Evolutionary conservation across 2,888 invertebrate genomes (phyloP), one percentile per base, ranked within the genome.

Genomic region (Mimas tiliae): DNA sequence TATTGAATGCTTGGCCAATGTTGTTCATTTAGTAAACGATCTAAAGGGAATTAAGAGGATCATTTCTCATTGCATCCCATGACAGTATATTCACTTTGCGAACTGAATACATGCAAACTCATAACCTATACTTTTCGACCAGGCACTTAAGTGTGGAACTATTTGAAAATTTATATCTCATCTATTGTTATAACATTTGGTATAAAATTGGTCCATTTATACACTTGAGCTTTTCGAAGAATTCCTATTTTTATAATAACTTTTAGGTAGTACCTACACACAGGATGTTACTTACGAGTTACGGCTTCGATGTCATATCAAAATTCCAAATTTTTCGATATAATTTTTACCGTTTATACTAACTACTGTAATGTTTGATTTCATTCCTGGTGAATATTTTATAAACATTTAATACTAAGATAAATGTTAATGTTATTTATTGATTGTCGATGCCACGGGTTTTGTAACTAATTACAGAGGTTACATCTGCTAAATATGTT

Each of bases 201-300:
- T 38, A 66, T 75, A 73, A 79, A 78, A 83, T 89, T 84, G 91
- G 91, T 92, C 92, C 91, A 91, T 83, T 76, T 88, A 82, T 87
- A 91, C 80, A 88, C 88, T 91, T 89, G 91, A 93, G 90, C 91
- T 93, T 93, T 45, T 88, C 84, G 83, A 82, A 87, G 84, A 85
- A 87, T 84, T 90, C 87, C 88, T 93, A 91, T 93, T 93, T 93
- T 91, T 91, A 83, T 93, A 91, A 80, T 79, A 83, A 88, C 84
- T 88, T 90, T 91, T 85, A 58, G 88, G 87, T 90, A 91, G 81
- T 84, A 72, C n/a, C n/a, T n/a, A n/a, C 81, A 79, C 77, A 72
- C 80, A 79, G 27, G 27, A 27, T 27, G 27, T 27, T 27, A n/a
- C n/a, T n/a, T n/a, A n/a, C n/a, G n/a, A n/a, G n/a, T 85, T 86